Conservation (phyloP, 1,140 invertebrate genomes). For the Drosophila seguyi region DNA sequence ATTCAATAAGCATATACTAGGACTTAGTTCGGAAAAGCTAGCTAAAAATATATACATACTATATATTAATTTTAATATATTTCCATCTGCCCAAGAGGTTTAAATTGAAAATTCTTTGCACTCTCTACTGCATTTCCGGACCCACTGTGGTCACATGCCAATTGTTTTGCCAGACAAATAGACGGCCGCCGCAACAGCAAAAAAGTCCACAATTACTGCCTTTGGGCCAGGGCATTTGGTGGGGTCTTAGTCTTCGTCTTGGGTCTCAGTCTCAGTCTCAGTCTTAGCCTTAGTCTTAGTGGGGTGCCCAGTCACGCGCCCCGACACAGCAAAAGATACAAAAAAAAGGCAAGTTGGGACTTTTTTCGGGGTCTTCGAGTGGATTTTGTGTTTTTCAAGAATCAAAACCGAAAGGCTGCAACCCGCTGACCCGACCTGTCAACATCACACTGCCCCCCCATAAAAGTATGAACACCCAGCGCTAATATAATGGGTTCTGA, state of each 20-base stretch:
- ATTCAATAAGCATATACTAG: too few species aligned
- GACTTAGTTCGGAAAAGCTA: too few species aligned
- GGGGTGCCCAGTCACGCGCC: conserved; percentile 60
- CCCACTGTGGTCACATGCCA: conserved; percentile 45
- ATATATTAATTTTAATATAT: background rate
- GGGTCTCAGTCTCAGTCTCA: conserved; percentile 11
- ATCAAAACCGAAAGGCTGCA: conserved; percentile 20
- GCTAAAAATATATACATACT: too few species aligned
- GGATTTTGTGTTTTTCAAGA: conserved; percentile 17
- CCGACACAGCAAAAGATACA: conserved; percentile 3
- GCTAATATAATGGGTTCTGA: conserved; percentile 31
- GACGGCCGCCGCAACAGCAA: conserved; percentile 42
- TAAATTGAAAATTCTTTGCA: background rate
- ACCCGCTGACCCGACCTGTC: conserved; percentile 58
- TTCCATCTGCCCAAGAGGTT: background rate
- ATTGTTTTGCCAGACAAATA: conserved; percentile 64
- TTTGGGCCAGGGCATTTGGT: conserved; percentile 37
- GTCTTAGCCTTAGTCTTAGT: conserved; percentile 29
- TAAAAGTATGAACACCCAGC: conserved; percentile 24
- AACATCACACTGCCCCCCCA: conserved; percentile 43
- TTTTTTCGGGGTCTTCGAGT: conserved; percentile 23
- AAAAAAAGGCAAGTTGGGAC: conserved; percentile 21
- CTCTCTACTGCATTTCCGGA: conserved; percentile 11
- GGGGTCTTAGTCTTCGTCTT: conserved; percentile 16
- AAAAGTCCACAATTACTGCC: conserved; percentile 48